Base-by-base conservation (phyloP, 2,113 vertebrate species). In the Daubentonia madagascariensis region DNA sequence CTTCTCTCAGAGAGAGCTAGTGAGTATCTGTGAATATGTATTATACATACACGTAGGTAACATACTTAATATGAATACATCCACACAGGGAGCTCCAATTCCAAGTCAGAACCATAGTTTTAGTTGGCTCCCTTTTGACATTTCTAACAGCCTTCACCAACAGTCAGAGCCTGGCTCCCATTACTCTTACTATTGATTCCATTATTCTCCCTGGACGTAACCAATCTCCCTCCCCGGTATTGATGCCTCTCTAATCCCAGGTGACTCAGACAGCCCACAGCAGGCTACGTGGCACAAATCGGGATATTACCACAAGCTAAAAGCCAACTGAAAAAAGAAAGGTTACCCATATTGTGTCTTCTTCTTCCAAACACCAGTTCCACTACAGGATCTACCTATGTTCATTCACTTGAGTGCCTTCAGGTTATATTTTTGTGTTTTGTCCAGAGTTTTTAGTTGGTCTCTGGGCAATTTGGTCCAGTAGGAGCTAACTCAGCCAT, bases 381-480 rank as follows among this genome's bases (percentile, higher is more conserved):
- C 37, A 6, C 1, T 5, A 1, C 5, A 14, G 25, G 40, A 59
- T 35, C 35, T 1, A 1, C 78, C 57, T 37, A n/a, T 4, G 4
- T 14, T 32, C 13, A 23, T 35, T 10, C 43, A 6, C 23, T 35
- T 16, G 10, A 35, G 40, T 1, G 28, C 10, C 32, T 70, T 25
- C 10, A 37, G 18, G 61, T 89, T 25, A 63, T 45, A 32, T 35
- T 23, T 79, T 6, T 81, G 30, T 28, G 7, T 25, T 65, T 40
- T 37, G 3, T 35, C 11, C 11, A 57, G 57, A 50, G 75, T 18
- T 54, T 94, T 70, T 35, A n/a, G 28, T 14, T 80, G 45, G 17
- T 70, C 18, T 35, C 61, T 43, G 28, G 87, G 61, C 28, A 20
- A 5, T 45, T 5, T 81, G 0, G 61, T 40, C 57, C 28, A 43